These are phyloP conservation scores for Myodes glareolus DNA, from an alignment of 2,113 vertebrate species.

Conservation along the genomic window DNA sequence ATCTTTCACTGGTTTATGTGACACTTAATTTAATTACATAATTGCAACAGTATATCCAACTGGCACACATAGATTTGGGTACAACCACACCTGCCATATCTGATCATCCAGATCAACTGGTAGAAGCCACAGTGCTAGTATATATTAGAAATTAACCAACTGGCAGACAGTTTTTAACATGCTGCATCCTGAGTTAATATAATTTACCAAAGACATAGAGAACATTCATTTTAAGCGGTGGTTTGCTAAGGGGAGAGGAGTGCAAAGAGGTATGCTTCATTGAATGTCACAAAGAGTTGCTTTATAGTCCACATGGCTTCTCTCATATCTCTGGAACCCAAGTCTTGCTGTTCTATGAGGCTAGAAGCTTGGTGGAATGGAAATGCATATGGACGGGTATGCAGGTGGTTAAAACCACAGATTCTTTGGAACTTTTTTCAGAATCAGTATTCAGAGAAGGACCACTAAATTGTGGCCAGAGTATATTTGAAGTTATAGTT, in stretches of 20 bases:
- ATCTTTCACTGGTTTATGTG: conserved; percentile 61
- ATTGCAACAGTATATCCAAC: conserved; percentile 47
- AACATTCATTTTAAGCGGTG: background rate
- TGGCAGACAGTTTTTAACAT: background rate
- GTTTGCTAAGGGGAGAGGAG: background rate
- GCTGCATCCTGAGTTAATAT: background rate
- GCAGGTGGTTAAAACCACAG: background rate
- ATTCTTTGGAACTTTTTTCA: background rate
- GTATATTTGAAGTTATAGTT: background rate
- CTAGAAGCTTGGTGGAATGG: background rate
- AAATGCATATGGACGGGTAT: background rate
- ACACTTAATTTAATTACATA: conserved; percentile 68
- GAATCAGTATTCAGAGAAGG: background rate
- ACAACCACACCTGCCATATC: background rate
- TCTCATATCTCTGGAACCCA: background rate
- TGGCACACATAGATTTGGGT: conserved; percentile 13
- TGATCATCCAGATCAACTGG: background rate
- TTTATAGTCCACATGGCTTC: background rate
- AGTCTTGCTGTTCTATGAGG: background rate
- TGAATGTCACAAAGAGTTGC: background rate
- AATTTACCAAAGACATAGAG: background rate
- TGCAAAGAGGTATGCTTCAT: background rate
- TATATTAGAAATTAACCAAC: conserved; percentile 27
- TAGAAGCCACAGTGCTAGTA: background rate
- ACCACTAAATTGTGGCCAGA: background rate